Base-by-base conservation (phyloP, 2,113 vertebrate species). In the Potamarius usumacintae region DNA sequence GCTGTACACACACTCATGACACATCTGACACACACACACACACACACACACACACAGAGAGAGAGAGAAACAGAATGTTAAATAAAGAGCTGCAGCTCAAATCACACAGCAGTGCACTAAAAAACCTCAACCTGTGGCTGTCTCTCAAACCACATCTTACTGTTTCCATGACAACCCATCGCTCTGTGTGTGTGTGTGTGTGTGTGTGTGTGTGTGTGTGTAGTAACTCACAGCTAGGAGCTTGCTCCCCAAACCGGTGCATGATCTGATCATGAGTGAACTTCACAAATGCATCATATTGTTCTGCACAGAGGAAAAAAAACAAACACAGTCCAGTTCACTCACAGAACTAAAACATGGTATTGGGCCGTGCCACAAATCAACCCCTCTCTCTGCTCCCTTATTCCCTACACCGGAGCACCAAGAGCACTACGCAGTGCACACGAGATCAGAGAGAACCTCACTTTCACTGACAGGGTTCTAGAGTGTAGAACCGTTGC, bases 241-340 rank as follows among this genome's bases (percentile, higher is more conserved):
- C 98, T 95, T 99, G 98, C 95, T 99, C 98, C 92, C 98, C 98
- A 89, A 99, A 99, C 95, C 98, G 95, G 95, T 97, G 97, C 98
- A 99, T 99, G 93, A 99, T 95, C 69, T 99, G 98, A 92, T 99
- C 98, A 89, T 99, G 98, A 89, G 98, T 99, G 95, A 99, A 99
- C 96, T 99, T 99, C 96, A 99, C 98, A 96, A 99, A 99, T n/a
- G 97, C 97, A 93, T 99, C 98, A 27, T 99, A 99, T 94, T 99
- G 98, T 96, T 99, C 98, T 99, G 93, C 72, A 95, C 92, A 58
- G 5, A 50, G 62, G 10, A 84, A 9, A 60, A 0, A 25, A 30
- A 30, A 30, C 30, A 30, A 58, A 50, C 5, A 1, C 4, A 30
- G 6, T 67, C n/a, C 30, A 69, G 14, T 30, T 30, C 0, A 52